Base-by-base conservation (phyloP, 2,797 vertebrate species). In the Oreochromis mossambicus region DNA sequence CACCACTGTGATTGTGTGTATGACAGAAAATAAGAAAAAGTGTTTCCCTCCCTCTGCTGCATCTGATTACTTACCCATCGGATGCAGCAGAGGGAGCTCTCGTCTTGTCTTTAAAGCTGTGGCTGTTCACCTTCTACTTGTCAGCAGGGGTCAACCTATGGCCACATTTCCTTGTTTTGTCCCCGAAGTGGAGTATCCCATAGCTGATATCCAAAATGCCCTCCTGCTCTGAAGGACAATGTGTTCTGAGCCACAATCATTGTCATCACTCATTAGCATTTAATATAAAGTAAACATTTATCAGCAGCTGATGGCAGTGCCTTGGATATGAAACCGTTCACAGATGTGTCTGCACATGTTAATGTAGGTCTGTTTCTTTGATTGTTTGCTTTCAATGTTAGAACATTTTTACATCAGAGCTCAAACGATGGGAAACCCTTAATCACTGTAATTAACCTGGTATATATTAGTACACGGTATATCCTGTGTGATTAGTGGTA, bases 181-280 rank as follows among this genome's bases (percentile, higher is more conserved):
- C 13, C 41, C 32, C 36, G 24, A 52, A 51, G 77, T 19, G 15
- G 24, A 78, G 43, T 63, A 41, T 5, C 46, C 52, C 34, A 21
- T 1, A 51, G 21, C 11, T 55, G 55, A 73, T 19, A 70, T 58
- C n/a, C 29, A 56, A 63, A 81, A 73, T 73, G 43, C 36, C 32
- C 84, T 68, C 73, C 85, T 5, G 24, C 13, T 13, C 51, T 46
- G 2, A 2, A 79, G 48, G 43, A 79, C 78, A 84, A 85, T 41
- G 17, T 24, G 19, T 51, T 77, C 61, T 36, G 26, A 78, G 41
- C 77, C 77, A 46, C 68, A 26, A 14, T 80, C 48, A 41, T 10
- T 19, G 55, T 78, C 29, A 66, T 92, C 89, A 87, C 9, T 94
- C 89, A 91, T 70, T 79, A 83, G 77, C 79, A 85, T 89, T 86